Percentiles rank a stretch among this genome's conserved stretches.
These are phyloP conservation scores for Alectoris magna DNA, from an alignment of 2,797 vertebrate species.

Conservation along the genomic window DNA sequence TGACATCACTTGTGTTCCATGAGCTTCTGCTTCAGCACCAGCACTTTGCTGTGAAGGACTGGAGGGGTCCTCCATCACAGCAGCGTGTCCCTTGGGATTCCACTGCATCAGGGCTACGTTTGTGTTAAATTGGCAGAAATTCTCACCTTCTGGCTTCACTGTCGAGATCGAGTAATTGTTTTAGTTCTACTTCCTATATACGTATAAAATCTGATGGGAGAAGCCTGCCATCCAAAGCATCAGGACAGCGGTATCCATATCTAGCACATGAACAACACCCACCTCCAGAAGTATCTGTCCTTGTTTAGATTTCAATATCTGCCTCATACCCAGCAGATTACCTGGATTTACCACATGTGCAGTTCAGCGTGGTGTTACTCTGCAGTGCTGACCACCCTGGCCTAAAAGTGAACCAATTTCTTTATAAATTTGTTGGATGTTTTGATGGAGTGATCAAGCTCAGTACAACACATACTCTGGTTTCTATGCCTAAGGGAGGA, in stretches of 20 bases:
- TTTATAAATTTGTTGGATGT: neutral
- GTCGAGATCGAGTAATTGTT: neutral
- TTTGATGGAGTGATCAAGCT: neutral
- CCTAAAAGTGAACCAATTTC: neutral
- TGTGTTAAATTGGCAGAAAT: neutral
- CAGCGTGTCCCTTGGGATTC: neutral
- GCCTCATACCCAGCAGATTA: neutral
- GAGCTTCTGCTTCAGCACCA: neutral
- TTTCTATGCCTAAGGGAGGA: neutral
- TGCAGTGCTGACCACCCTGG: neutral
- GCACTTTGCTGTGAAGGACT: neutral
- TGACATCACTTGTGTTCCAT: neutral
- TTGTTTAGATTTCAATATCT: neutral
- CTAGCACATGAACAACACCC: neutral
- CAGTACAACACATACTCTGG: neutral
- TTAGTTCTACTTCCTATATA: neutral
- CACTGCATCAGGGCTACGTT: fast-evolving
- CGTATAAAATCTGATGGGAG: neutral
- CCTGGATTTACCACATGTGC: neutral
- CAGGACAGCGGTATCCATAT: neutral
- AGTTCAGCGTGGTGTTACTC: neutral
- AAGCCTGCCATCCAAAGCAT: neutral
- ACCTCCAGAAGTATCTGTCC: neutral
- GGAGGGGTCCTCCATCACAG: neutral
- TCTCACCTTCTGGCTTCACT: neutral